Evolutionary conservation across 1,140 invertebrate genomes (phyloP).

Genomic region (Leptoteleia sp.): DNA sequence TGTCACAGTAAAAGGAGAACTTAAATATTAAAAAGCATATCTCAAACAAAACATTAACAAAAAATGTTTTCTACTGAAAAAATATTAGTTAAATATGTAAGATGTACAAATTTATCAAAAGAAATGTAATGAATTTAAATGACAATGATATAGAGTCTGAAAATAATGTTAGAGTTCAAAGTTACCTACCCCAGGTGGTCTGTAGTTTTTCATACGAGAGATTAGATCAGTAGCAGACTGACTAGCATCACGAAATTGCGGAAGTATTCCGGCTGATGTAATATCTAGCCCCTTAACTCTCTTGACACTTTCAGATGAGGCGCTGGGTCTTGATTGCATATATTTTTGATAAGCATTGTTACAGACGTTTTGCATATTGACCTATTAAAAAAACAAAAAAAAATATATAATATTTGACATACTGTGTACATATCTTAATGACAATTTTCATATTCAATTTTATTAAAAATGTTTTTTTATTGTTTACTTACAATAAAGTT

Average conservation of each 20-base stretch:
- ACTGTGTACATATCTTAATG: too few relatives aligned
- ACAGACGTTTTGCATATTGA: constrained; percentile 88
- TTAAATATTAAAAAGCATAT: too few relatives aligned
- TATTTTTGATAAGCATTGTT: constrained; percentile 96
- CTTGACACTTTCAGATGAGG: constrained; percentile 94
- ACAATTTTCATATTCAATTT: too few relatives aligned
- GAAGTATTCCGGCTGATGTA: constrained; percentile 80
- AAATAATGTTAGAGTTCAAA: neutral
- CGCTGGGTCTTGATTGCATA: constrained; percentile 89
- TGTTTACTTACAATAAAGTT: too few relatives aligned
- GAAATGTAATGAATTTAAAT: too few relatives aligned
- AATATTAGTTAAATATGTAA: too few relatives aligned
- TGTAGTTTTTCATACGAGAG: constrained; percentile 90
- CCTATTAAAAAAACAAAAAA: constrained; percentile 78
- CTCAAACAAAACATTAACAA: too few relatives aligned
- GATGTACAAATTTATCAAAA: too few relatives aligned
- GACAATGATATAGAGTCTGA: neutral
- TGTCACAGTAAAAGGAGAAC: too few relatives aligned
- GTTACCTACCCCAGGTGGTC: constrained; percentile 89
- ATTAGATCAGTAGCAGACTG: constrained; percentile 82
- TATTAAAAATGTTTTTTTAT: too few relatives aligned
- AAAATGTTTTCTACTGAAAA: too few relatives aligned
- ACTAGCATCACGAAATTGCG: constrained; percentile 71
- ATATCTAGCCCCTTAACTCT: constrained; percentile 87
- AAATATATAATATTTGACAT: too few relatives aligned